Conservation (phyloP, 2,797 vertebrate genomes). For the Acipenser ruthenus region DNA sequence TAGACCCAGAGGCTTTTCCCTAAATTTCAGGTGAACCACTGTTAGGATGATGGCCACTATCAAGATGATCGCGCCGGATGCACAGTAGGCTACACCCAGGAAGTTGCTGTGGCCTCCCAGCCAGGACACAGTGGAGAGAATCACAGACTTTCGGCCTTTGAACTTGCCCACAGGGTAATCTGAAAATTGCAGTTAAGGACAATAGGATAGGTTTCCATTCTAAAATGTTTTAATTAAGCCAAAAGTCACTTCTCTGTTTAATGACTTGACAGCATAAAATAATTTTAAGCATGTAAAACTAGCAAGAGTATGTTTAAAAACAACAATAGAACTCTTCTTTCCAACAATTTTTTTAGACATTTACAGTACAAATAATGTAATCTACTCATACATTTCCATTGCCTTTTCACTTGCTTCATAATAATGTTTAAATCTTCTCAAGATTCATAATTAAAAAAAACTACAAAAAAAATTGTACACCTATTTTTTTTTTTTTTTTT, state of each 20-base stretch:
- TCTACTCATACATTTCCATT: no score
- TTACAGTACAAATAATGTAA: no score
- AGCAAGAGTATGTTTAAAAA: no score
- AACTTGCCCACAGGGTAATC: conserved; percentile 79
- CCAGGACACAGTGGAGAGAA: conserved; percentile 79
- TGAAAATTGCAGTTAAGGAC: conserved; percentile 60
- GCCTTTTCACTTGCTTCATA: no score
- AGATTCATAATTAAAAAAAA: no score
- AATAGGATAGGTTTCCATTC: neutral
- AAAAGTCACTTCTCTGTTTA: neutral
- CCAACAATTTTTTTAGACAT: no score
- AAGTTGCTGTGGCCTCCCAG: conserved; percentile 75
- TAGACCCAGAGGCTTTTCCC: conserved; percentile 60
- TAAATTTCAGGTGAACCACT: conserved; percentile 61
- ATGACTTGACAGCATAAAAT: neutral
- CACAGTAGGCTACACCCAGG: conserved; percentile 73
- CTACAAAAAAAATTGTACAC: neutral
- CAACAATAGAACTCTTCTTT: no score
- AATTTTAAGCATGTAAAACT: no score
- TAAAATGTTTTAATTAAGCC: conserved; percentile 10
- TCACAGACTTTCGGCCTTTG: conserved; percentile 68
- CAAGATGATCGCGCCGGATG: conserved; percentile 60
- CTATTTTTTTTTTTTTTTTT: no score
- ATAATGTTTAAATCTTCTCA: no score
- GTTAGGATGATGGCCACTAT: conserved; percentile 59